Evolutionary conservation across 2,797 vertebrate species (phyloP), one percentile per base, ranked within the genome.

Genomic region (Chiropotes sagulatus): DNA sequence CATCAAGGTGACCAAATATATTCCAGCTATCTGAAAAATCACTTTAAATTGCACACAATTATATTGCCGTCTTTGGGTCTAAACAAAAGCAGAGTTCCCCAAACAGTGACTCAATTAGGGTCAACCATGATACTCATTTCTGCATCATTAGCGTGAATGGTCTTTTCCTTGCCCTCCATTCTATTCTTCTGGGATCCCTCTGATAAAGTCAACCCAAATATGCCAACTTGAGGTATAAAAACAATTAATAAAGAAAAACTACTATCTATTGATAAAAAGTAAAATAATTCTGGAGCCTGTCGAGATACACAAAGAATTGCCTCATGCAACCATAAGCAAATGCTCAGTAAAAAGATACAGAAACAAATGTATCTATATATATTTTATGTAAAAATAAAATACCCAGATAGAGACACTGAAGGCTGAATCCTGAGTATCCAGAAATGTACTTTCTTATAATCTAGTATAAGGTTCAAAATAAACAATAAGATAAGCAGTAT

Each of bases 11-110:
- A 89, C 33, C 87, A 61, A 88, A 30, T 58, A 61, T 75, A 79
- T 67, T 76, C 48, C 12, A 87, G 79, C 61, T 52, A 54, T 64
- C 57, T 73, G 20, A 11, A 94, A 79, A 93, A 85, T 92, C n/a
- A 90, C n/a, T 52, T 92, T 57, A 93, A 96, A 96, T 85, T 73
- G 36, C 5, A 44, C 10, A 70, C 20, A 93, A 8, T 87, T 67
- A 39, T 93, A 82, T 61, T 88, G 12, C 26, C 39, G 4, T 89
- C 67, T 86, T 82, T 90, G 30, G 10, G 78, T 83, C 87, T 36
- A 93, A 39, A 73, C 7, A 72, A 87, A 80, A 33, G 44, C 48
- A 81, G 36, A 80, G 33, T 52, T 84, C 3, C 15, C 28, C 7
- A 81, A 50, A 13, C 17, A 61, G 0, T 79, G 70, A 89, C 41